phyloP scores from a whole-genome alignment of 2,113 vertebrate genomes.

The sheep (Ovis aries) region ARS-UI_Ramb_v3.0 NC_056057.1:67026501-67027000 shows the following conservation, averaged over 20 bases:
- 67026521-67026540: background rate
- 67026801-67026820: background rate
- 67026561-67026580: background rate
- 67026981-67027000: background rate
- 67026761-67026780: background rate
- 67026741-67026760: background rate
- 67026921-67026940: background rate
- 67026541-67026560: background rate
- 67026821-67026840: background rate
- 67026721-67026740: background rate
- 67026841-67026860: background rate
- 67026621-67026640: background rate
- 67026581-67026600: background rate
- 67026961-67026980: background rate
- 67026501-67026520: accelerated
- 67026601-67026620: background rate
- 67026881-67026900: background rate
- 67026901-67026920: background rate
- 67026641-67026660: background rate
- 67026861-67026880: background rate
- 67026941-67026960: background rate
- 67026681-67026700: background rate
- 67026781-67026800: background rate
- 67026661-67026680: background rate
- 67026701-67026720: background rate